Conservation (phyloP, 2,113 vertebrate genomes). For the Cololabis saira region DNA sequence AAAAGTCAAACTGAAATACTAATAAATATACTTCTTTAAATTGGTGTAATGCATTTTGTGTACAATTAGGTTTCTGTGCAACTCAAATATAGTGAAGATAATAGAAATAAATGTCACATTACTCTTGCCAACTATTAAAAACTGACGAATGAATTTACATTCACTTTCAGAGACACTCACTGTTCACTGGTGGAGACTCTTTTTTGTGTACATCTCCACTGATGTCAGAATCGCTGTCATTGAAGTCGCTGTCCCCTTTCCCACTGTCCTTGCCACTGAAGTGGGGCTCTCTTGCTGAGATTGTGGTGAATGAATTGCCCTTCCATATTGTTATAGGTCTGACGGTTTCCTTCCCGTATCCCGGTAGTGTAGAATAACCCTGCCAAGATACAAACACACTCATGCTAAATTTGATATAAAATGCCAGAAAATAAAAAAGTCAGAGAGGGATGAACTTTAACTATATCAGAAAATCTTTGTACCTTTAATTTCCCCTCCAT, state of each 20-base stretch:
- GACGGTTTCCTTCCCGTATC: conserved; percentile 87
- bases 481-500: conserved; percentile 88
- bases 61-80: too few species aligned
- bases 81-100: too few species aligned
- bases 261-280: conserved; percentile 99
- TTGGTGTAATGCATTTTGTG: too few species aligned
- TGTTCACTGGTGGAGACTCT: conserved; percentile 87
- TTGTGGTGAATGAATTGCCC: conserved; percentile 94
- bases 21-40: not conserved
- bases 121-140: not conserved
- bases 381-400: conserved; percentile 59
- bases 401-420: conserved; percentile 1
- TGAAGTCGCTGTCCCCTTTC: conserved; percentile 98
- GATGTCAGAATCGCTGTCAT: conserved; percentile 96
- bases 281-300: conserved; percentile 90
- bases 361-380: conserved; percentile 86
- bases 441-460: not conserved
- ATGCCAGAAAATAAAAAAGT: conserved; percentile 5
- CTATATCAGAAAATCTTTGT: conserved; percentile 9
- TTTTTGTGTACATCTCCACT: conserved; percentile 94
- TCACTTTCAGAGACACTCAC: conserved; percentile 75
- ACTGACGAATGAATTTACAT: too few species aligned
- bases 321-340: conserved; percentile 94
- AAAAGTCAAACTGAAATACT: not conserved
- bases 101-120: not conserved